Percentiles rank a stretch among this genome's conserved stretches.
Evolutionary conservation across 2,113 vertebrate genomes (phyloP).

Genomic region (Tachysurus vachellii): DNA sequence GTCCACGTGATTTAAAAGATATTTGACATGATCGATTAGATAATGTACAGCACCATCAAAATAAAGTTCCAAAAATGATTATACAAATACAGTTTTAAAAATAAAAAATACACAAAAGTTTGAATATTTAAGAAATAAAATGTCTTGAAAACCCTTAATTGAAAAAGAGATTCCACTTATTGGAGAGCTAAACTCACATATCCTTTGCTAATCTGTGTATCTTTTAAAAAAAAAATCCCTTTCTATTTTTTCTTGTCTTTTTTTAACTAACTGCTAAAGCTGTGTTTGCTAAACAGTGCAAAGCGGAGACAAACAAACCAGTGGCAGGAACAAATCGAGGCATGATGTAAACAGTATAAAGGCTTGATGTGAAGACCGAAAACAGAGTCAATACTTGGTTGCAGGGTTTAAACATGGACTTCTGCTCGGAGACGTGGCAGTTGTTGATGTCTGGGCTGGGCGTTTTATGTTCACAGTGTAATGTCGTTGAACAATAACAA

Average conservation of each 20-base stretch:
- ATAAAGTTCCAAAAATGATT: not conserved
- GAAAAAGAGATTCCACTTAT: not conserved
- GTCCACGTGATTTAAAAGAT: not conserved
- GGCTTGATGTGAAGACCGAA: slow-evolving; percentile 49
- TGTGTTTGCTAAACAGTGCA: slow-evolving; percentile 63
- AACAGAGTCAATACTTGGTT: slow-evolving; percentile 67
- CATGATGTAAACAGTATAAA: slow-evolving; percentile 34
- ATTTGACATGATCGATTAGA: not conserved
- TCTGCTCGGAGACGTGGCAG: slow-evolving; percentile 61
- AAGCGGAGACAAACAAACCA: slow-evolving; percentile 54
- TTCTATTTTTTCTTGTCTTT: not conserved
- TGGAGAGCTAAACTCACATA: not conserved
- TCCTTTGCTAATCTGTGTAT: slow-evolving; percentile 36
- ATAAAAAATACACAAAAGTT: not conserved
- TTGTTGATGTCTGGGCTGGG: slow-evolving; percentile 69
- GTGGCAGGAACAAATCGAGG: slow-evolving; percentile 53
- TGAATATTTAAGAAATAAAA: not conserved
- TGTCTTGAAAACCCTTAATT: not conserved
- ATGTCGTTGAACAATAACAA: slow-evolving; percentile 66
- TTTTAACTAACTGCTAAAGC: slow-evolving; percentile 60
- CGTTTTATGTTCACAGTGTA: slow-evolving; percentile 61
- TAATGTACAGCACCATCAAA: not conserved
- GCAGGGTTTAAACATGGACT: slow-evolving; percentile 55
- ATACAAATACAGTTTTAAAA: not conserved
- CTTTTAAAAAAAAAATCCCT: not conserved